Evolutionary conservation across 2,888 invertebrate species (phyloP).

Genomic region (Microplitis manilae): DNA sequence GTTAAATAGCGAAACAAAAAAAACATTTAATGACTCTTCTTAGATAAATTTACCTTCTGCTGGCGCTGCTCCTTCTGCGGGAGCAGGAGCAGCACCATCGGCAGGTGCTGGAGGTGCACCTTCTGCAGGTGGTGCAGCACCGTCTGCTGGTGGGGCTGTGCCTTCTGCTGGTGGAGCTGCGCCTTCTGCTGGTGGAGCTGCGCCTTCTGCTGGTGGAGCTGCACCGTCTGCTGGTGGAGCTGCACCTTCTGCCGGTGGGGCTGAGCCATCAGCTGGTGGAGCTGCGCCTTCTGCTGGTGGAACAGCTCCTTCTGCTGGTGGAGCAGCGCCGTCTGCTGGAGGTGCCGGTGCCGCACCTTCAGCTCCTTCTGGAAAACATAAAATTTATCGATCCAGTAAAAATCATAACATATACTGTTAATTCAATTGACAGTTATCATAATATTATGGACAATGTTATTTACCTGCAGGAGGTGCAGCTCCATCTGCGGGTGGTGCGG

Average conservation of each 20-base stretch:
- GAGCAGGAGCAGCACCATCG: constrained; percentile 54
- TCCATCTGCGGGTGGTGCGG: constrained; percentile 53
- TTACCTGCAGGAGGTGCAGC: constrained; percentile 40
- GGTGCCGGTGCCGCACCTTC: constrained; percentile 45
- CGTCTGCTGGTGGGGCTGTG: constrained; percentile 57
- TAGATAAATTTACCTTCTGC: constrained; percentile 40
- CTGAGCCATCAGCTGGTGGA: constrained; percentile 45
- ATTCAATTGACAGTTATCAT: constrained; percentile 46
- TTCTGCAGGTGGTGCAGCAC: constrained; percentile 57
- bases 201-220: constrained; percentile 63
- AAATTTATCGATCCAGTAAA: not conserved
- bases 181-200: constrained; percentile 62
- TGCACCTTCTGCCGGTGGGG: constrained; percentile 39
- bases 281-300: constrained; percentile 43
- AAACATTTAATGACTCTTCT: too few relatives aligned
- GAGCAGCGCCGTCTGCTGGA: not conserved
- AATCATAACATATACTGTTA: not conserved
- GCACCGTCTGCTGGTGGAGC: not conserved
- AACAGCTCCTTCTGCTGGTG: not conserved
- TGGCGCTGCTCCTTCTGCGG: constrained; percentile 52
- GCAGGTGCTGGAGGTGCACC: constrained; percentile 54
- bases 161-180: constrained; percentile 53
- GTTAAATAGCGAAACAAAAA: too few relatives aligned
- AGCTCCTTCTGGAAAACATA: not conserved
- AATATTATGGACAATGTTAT: constrained; percentile 46